Percentiles rank a stretch among this genome's conserved stretches.
phyloP scores from a whole-genome alignment of 2,888 invertebrate genomes.

The Drosophila algonquin region DNA sequence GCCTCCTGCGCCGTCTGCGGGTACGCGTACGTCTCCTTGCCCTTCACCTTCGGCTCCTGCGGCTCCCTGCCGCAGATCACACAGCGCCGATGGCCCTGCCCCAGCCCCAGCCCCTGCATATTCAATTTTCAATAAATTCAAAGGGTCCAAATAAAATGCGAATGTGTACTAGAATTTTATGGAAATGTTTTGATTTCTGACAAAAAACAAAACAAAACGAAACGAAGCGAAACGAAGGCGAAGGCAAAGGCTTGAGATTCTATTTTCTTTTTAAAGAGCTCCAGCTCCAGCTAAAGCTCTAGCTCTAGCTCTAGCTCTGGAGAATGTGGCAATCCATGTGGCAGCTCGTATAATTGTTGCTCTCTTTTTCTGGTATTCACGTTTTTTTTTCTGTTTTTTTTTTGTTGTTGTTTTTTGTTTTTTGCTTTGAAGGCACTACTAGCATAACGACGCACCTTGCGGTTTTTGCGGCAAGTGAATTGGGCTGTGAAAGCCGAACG shows the following conservation, averaged over 20 bases:
- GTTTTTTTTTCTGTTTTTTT: constrained; percentile 39
- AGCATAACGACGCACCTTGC: constrained; percentile 72
- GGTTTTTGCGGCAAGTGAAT: constrained; percentile 71
- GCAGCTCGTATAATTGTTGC: constrained; percentile 68
- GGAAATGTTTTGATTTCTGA: background rate
- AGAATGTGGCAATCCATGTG: constrained; percentile 47
- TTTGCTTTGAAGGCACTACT: constrained; percentile 34
- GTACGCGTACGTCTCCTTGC: constrained; percentile 48
- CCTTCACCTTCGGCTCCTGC: constrained; percentile 5
- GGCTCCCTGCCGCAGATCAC: constrained; percentile 60
- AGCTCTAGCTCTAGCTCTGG: background rate
- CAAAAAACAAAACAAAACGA: too few relatives aligned
- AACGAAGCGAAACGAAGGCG: background rate
- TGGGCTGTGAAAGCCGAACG: constrained; percentile 58
- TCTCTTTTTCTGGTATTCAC: constrained; percentile 31
- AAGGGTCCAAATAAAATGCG: background rate
- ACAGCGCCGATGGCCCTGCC: constrained; percentile 45
- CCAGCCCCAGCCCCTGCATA: too few relatives aligned
- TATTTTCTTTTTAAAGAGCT: background rate
- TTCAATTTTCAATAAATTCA: background rate
- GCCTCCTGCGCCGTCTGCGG: constrained; percentile 63
- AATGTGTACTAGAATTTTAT: constrained; percentile 16
- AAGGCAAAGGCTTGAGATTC: background rate
- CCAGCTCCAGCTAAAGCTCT: too few relatives aligned
- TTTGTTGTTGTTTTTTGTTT: constrained; percentile 28